Conservation (phyloP, 1,140 invertebrate species). For the Pseudachorutes palmiensis region DNA sequence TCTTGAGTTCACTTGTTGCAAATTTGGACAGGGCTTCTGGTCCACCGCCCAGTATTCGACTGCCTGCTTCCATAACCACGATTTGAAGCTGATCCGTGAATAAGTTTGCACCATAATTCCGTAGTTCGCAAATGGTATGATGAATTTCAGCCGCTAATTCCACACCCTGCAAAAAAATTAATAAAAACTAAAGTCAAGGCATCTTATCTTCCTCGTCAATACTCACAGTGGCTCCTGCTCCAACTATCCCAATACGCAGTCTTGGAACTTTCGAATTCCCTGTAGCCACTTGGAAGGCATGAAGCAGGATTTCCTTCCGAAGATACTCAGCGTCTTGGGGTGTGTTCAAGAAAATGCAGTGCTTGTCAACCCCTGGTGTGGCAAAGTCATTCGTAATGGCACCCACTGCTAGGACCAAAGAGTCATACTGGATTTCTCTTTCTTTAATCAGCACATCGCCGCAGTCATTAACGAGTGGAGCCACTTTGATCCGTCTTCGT, state of each 20-base stretch:
- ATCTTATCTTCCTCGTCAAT: too few relatives aligned
- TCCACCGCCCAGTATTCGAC: conserved; percentile 11
- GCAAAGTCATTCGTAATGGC: conserved; percentile 19
- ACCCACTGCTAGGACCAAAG: conserved; percentile 23
- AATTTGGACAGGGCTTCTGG: conserved; percentile 19
- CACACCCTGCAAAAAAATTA: conserved; percentile 11
- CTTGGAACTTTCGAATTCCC: conserved; percentile 20
- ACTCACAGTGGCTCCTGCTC: not conserved
- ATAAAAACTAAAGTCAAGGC: too few relatives aligned
- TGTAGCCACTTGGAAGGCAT: conserved; percentile 20
- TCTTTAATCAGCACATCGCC: not conserved
- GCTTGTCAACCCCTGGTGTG: conserved; percentile 15
- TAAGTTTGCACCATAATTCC: conserved; percentile 23
- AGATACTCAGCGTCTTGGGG: conserved; percentile 16
- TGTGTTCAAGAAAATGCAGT: conserved; percentile 20
- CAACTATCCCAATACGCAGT: conserved; percentile 25
- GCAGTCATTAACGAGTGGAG: not conserved
- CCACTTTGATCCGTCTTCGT: not conserved
- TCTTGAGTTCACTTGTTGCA: conserved; percentile 17
- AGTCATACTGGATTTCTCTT: conserved; percentile 19
- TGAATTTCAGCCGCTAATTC: conserved; percentile 25
- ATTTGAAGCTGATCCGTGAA: conserved; percentile 27
- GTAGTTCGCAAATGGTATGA: conserved; percentile 26
- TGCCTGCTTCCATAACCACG: conserved; percentile 23
- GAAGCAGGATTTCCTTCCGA: conserved; percentile 14